Percentiles rank a stretch among this genome's conserved stretches.
Conservation (phyloP, 1,140 invertebrate genomes). For the Heliothis subflexa region DNA sequence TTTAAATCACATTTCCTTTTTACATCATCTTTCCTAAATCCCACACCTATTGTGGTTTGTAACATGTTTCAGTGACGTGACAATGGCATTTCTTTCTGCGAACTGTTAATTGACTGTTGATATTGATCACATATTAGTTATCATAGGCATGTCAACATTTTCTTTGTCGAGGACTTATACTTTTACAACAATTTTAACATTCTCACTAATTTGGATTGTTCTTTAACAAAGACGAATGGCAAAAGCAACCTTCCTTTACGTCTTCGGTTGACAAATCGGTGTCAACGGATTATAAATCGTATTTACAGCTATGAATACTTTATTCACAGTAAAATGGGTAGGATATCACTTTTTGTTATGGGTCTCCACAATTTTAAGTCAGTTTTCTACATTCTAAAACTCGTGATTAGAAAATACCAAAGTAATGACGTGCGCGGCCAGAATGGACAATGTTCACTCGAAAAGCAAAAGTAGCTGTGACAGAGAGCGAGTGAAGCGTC, state of each 20-base stretch:
- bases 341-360: conserved; percentile 5
- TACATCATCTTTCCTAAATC: not conserved
- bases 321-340: not conserved
- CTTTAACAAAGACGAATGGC: too few relatives aligned
- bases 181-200: too few relatives aligned
- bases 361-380: conserved; percentile 19
- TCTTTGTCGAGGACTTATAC: too few relatives aligned
- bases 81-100: too few relatives aligned
- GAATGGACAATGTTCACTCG: conserved; percentile 73
- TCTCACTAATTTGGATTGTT: too few relatives aligned
- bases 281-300: too few relatives aligned
- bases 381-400: conserved; percentile 56
- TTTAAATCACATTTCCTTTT: conserved; percentile 39
- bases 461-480: conserved; percentile 80
- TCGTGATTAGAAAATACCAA: conserved; percentile 74
- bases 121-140: too few relatives aligned
- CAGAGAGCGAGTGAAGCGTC: conserved; percentile 72
- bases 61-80: not conserved
- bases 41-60: not conserved
- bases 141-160: too few relatives aligned
- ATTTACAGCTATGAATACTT: not conserved
- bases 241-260: too few relatives aligned
- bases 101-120: too few relatives aligned
- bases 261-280: too few relatives aligned
- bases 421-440: conserved; percentile 70